Percentiles rank a stretch among this genome's conserved stretches.
Conservation (phyloP, 2,888 invertebrate species). For the Elysia crispata region DNA sequence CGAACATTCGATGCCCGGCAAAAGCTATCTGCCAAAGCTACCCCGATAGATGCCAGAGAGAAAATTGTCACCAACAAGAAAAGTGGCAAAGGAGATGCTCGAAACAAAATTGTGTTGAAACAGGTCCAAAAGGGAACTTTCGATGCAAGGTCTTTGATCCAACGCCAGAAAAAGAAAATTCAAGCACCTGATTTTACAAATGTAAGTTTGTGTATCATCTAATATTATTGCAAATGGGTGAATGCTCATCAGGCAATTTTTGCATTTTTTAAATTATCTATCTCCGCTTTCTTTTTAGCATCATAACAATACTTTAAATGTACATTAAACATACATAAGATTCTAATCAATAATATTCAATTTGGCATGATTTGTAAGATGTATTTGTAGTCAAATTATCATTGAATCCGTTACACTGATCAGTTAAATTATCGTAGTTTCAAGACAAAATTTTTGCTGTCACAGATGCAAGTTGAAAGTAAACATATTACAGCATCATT, state of each 20-base stretch:
- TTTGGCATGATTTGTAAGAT: too few species aligned
- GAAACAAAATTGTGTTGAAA: slow-evolving; percentile 55
- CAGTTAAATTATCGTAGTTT: too few species aligned
- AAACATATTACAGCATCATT: too few species aligned
- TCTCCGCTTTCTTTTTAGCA: too few species aligned
- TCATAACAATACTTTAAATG: too few species aligned
- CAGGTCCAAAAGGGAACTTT: slow-evolving; percentile 57
- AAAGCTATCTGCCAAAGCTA: slow-evolving; percentile 47
- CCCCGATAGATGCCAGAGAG: slow-evolving; percentile 52
- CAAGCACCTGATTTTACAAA: background rate
- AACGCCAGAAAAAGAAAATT: slow-evolving; percentile 53
- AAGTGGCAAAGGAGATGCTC: slow-evolving; percentile 52
- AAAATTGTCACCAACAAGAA: slow-evolving; percentile 51
- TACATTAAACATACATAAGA: too few species aligned
- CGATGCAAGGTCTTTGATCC: slow-evolving; percentile 62
- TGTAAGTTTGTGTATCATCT: background rate
- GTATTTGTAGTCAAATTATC: too few species aligned
- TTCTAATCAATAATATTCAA: too few species aligned
- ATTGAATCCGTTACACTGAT: too few species aligned
- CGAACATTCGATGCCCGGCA: slow-evolving; percentile 51
- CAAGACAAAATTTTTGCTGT: too few species aligned
- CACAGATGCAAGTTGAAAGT: too few species aligned
- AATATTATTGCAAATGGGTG: background rate
- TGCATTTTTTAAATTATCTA: too few species aligned
- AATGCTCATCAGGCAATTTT: background rate